Conservation (phyloP, 2,888 invertebrate species). For the Hyposoter didymator region DNA sequence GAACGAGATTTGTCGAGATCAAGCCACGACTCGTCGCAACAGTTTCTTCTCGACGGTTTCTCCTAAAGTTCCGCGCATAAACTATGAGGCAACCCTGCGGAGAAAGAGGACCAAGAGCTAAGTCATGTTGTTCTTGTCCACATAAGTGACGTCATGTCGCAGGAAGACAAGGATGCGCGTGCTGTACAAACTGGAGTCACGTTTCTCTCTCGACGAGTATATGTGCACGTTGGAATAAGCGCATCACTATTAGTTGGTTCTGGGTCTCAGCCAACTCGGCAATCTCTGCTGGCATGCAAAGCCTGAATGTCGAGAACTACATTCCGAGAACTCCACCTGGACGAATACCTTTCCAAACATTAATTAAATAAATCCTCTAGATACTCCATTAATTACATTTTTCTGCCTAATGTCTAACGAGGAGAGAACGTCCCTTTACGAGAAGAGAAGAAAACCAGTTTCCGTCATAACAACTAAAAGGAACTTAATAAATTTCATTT, state of each 20-base stretch:
- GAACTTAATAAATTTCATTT: no score
- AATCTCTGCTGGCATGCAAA: slow-evolving; percentile 75
- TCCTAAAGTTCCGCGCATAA: no score
- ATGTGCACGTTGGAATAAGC: slow-evolving; percentile 70
- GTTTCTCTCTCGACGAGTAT: slow-evolving; percentile 34
- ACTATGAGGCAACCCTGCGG: neutral
- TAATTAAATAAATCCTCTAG: slow-evolving; percentile 77
- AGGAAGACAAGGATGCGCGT: neutral
- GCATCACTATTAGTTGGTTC: slow-evolving; percentile 75
- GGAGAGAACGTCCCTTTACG: neutral
- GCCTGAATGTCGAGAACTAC: slow-evolving; percentile 70
- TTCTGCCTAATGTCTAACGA: neutral
- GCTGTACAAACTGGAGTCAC: neutral
- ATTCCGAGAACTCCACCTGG: slow-evolving; percentile 76
- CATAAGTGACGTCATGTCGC: slow-evolving; percentile 38
- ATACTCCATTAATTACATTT: slow-evolving; percentile 54
- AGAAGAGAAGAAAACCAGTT: neutral
- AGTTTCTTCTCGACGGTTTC: no score
- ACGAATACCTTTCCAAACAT: slow-evolving; percentile 73
- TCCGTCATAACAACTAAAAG: no score
- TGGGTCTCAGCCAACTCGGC: slow-evolving; percentile 77
- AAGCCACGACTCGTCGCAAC: no score
- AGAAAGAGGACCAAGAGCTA: slow-evolving; percentile 11
- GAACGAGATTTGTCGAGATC: neutral
- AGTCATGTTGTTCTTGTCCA: slow-evolving; percentile 45